phyloP scores from a whole-genome alignment of 2,888 invertebrate species.

The Leptinotarsa rubiginosa region DNA sequence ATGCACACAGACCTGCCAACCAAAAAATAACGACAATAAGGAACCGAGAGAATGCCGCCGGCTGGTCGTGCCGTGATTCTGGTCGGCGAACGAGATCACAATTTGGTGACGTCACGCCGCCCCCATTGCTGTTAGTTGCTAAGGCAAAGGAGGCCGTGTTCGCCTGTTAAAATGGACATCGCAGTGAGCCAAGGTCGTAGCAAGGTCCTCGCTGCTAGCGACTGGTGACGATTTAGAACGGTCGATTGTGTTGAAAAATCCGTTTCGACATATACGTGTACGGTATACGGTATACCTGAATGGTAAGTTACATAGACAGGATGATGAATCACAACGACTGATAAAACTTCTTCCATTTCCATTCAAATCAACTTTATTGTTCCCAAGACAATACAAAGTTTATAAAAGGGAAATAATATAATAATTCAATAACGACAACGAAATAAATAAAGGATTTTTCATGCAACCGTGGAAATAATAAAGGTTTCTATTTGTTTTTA shows the following conservation, averaged over 20 bases:
- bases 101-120: constrained; percentile 57
- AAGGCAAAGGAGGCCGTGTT: constrained; percentile 45
- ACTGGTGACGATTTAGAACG: constrained; percentile 6
- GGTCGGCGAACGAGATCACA: constrained; percentile 47
- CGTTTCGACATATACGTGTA: too few relatives aligned
- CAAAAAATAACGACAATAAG: background rate
- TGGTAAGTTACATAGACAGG: too few relatives aligned
- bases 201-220: constrained; percentile 47
- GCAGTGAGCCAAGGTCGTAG: constrained; percentile 55
- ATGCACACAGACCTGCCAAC: background rate
- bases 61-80: constrained; percentile 16
- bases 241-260: background rate
- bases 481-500: too few relatives aligned
- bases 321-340: constrained; percentile 14
- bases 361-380: background rate
- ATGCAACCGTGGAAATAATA: too few relatives aligned
- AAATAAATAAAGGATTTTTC: too few relatives aligned
- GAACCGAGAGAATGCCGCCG: constrained; percentile 18
- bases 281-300: too few relatives aligned
- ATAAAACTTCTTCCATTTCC: background rate
- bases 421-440: too few relatives aligned
- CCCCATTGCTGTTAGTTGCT: constrained; percentile 53
- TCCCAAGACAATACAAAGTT: too few relatives aligned
- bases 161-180: constrained; percentile 52
- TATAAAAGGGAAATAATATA: too few relatives aligned